Base-by-base conservation (phyloP, 92 coral and sea anemone species). In the Actinostola sp. region DNA sequence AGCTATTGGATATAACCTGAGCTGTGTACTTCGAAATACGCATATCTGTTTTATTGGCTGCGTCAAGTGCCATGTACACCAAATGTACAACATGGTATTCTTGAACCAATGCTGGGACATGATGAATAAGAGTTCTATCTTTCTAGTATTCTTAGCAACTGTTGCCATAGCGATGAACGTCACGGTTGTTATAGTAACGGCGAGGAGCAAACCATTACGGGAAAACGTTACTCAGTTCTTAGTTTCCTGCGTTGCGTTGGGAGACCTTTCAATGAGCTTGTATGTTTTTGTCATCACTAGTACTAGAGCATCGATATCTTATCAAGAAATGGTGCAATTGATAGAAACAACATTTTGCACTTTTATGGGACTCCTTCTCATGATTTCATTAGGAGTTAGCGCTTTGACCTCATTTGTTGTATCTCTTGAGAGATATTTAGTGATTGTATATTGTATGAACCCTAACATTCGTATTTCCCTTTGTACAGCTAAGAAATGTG, bases 171-270 rank as follows among this genome's bases (percentile, higher is more conserved):
- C 63, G 11, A 57, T 75, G 25, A 75, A 75, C 55, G 8, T 75
- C 14, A 43, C 65, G 20, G 81, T 75, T 33, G 81, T 75, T 38
- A 75, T 75, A 27, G 81, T 63, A 35, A 75, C 81, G 14, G 51
- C 21, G 23, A 54, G 81, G 15, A 41, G 72, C 35, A 63, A 64
- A 49, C 46, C 27, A 8, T 34, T 75, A 12, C 63, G 81, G 31
- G 69, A 75, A 12, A 75, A 75, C 24, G 72, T 64, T 14, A 73
- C 81, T 11, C 70, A 20, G 61, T 41, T 52, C 33, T 53, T 75
- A 16, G 61, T 64, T 27, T 31, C 60, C 1, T 48, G 33, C 46
- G 81, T 75, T 9, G 81, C 81, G 13, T 7, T 75, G 11, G 81
- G 81, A 21, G 81, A 75, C 26, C 23, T 75, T 11, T 9, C 42